These are phyloP conservation scores for Euzophera pinguis DNA, from an alignment of 2,888 invertebrate species.

Conservation along the genomic window DNA sequence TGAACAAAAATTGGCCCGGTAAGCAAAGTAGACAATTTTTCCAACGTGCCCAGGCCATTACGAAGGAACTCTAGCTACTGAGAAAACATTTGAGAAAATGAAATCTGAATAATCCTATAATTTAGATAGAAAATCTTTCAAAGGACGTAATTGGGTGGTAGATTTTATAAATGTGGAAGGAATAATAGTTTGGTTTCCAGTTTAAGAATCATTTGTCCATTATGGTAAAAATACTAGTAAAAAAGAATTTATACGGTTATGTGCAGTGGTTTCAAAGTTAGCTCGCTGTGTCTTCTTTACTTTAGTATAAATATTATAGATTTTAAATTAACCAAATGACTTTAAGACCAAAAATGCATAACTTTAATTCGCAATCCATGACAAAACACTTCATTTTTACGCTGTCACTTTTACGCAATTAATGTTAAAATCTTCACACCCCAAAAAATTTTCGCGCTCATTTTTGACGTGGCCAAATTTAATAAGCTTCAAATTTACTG, in stretches of 20 bases:
- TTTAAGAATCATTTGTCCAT: too few relatives aligned
- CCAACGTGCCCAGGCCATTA: neutral
- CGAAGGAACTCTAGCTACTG: neutral
- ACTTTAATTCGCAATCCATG: neutral
- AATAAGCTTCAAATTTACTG: conserved; percentile 33
- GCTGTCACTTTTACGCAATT: neutral
- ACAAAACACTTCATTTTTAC: neutral
- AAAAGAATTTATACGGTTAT: too few relatives aligned
- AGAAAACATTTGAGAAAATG: neutral
- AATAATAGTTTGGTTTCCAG: too few relatives aligned
- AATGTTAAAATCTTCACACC: neutral
- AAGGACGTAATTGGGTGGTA: too few relatives aligned
- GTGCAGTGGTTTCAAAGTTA: too few relatives aligned
- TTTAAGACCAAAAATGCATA: too few relatives aligned
- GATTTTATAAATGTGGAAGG: too few relatives aligned
- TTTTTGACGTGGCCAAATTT: conserved; percentile 38
- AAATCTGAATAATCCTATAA: neutral
- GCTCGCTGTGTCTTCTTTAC: too few relatives aligned
- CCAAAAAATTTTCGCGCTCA: neutral
- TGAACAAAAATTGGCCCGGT: conserved; percentile 3
- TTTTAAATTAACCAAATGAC: too few relatives aligned
- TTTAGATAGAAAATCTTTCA: neutral
- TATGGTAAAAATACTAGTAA: too few relatives aligned
- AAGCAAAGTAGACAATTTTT: conserved; percentile 11
- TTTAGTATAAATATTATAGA: too few relatives aligned